Percentiles rank a stretch among this genome's conserved stretches.
These are phyloP conservation scores for Pecten maximus DNA, from an alignment of 2,888 invertebrate species.

Conservation along the genomic window DNA sequence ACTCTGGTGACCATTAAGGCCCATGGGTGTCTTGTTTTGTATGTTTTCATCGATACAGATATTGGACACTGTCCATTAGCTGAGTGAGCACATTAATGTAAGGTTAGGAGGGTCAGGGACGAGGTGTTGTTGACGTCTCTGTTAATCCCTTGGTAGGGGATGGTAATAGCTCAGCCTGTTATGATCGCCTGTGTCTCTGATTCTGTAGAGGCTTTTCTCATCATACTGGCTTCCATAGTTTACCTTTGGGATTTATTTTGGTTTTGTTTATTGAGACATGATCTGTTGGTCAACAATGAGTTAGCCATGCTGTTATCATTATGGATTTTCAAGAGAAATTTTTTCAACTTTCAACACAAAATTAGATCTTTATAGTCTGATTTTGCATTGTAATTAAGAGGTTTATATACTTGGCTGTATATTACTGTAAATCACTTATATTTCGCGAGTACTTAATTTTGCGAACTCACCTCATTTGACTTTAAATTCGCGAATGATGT, in stretches of 20 bases:
- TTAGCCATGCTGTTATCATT: not conserved
- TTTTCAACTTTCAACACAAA: too few relatives aligned
- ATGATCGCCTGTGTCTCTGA: not conserved
- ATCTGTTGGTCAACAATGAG: not conserved
- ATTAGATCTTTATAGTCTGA: too few relatives aligned
- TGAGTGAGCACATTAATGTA: not conserved
- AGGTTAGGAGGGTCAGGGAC: not conserved
- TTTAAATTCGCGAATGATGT: too few relatives aligned
- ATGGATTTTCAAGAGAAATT: too few relatives aligned
- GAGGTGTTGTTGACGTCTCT: constrained; percentile 18
- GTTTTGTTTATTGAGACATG: not conserved
- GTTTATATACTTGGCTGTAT: too few relatives aligned
- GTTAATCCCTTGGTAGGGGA: not conserved
- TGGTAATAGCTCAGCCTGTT: not conserved
- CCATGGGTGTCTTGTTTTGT: too few relatives aligned
- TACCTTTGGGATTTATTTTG: not conserved
- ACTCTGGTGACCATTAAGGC: too few relatives aligned
- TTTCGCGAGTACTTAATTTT: too few relatives aligned
- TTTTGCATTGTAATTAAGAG: too few relatives aligned
- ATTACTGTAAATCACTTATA: too few relatives aligned
- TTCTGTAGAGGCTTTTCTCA: not conserved
- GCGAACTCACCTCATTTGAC: too few relatives aligned
- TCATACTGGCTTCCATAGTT: not conserved
- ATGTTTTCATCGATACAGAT: not conserved
- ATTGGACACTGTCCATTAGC: not conserved